phyloP scores from a whole-genome alignment of 2,888 invertebrate genomes.

The Agonum fuliginosum region DNA sequence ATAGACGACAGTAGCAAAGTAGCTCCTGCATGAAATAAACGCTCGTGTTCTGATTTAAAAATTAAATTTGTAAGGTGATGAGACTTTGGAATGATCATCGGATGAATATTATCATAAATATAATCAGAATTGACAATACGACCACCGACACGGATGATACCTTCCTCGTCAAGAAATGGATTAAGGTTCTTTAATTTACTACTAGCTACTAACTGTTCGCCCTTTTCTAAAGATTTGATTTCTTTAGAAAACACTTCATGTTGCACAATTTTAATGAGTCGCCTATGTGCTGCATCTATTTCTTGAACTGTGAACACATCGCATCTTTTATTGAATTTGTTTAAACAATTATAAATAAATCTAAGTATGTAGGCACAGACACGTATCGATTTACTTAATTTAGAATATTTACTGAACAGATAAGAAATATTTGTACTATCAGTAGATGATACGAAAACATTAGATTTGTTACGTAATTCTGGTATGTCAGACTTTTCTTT shows the following conservation, averaged over 20 bases:
- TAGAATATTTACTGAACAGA: conserved; percentile 47
- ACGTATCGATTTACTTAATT: conserved; percentile 49
- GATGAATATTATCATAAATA: too few relatives aligned
- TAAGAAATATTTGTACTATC: not conserved
- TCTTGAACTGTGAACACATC: not conserved
- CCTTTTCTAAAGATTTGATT: not conserved
- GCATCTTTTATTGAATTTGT: not conserved
- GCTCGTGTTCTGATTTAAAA: not conserved
- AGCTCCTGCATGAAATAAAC: not conserved
- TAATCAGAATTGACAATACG: too few relatives aligned
- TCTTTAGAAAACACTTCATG: not conserved
- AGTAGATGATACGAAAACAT: not conserved
- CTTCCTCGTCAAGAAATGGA: conserved; percentile 11
- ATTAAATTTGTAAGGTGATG: too few relatives aligned
- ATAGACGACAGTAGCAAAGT: not conserved
- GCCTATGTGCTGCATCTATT: not conserved
- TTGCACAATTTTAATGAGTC: not conserved
- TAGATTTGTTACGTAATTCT: not conserved
- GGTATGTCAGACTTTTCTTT: conserved; percentile 20
- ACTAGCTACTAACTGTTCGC: not conserved
- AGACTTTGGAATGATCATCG: too few relatives aligned
- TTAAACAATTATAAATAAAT: conserved; percentile 41
- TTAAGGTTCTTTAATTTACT: conserved; percentile 11
- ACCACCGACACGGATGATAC: not conserved
- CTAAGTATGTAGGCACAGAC: conserved; percentile 57